Percentiles rank a stretch among this genome's conserved stretches.
Conservation (phyloP, 2,888 invertebrate species). For the Eupithecia centaureata region DNA sequence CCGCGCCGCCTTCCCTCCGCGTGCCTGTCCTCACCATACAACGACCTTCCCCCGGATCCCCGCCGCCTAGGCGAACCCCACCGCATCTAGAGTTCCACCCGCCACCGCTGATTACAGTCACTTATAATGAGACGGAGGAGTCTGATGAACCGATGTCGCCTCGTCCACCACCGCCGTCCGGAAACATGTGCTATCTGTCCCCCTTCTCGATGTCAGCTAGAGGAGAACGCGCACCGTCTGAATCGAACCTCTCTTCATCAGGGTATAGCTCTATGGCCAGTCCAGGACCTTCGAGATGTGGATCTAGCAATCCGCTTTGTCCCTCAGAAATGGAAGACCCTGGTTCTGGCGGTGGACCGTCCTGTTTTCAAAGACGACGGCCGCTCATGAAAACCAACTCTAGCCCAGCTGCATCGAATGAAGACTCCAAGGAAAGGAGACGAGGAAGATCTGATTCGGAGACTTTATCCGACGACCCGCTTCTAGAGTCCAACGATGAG, state of each 20-base stretch:
- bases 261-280: conserved; percentile 94
- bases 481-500: conserved; percentile 89
- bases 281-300: conserved; percentile 92
- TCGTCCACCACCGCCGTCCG: conserved; percentile 80
- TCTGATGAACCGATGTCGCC: conserved; percentile 89
- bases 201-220: conserved; percentile 90
- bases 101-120: conserved; percentile 89
- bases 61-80: conserved; percentile 85
- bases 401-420: conserved; percentile 73
- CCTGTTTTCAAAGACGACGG: conserved; percentile 84
- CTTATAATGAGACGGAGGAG: conserved; percentile 90
- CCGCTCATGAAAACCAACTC: conserved; percentile 86
- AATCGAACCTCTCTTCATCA: conserved; percentile 92
- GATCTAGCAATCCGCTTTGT: conserved; percentile 91
- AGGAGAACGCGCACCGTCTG: conserved; percentile 90
- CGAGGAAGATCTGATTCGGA: conserved; percentile 89
- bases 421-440: conserved; percentile 78
- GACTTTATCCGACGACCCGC: conserved; percentile 88
- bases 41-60: conserved; percentile 87
- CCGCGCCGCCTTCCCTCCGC: conserved; percentile 79
- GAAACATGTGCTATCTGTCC: conserved; percentile 89
- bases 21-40: conserved; percentile 87
- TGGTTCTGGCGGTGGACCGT: conserved; percentile 83
- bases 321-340: conserved; percentile 90
- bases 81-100: conserved; percentile 87